A percentile compares a stretch with the other conserved stretches of the same genome.
Conservation (phyloP, 2,888 invertebrate genomes). For the Macrophya alboannulata region DNA sequence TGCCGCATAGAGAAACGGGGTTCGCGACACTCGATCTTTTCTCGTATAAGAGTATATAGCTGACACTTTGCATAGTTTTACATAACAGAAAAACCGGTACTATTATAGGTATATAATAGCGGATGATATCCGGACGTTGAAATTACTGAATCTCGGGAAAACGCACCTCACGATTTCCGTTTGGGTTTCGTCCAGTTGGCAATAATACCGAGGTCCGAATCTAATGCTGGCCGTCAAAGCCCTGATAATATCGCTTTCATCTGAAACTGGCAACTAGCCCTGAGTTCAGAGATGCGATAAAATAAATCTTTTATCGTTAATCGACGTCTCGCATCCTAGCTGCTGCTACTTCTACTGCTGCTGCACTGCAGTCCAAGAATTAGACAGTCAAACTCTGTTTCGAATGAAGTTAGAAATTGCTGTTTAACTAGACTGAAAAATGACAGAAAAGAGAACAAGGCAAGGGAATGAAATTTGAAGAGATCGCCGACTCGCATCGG, state of each 20-base stretch:
- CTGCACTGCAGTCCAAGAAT: slow-evolving; percentile 11
- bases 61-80: slow-evolving; percentile 49
- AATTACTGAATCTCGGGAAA: background rate
- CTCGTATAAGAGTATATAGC: background rate
- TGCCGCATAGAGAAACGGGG: slow-evolving; percentile 44
- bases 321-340: background rate
- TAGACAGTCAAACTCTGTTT: background rate
- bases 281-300: background rate
- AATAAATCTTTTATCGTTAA: slow-evolving; percentile 24
- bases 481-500: background rate
- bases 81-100: slow-evolving; percentile 43
- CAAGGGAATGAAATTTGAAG: background rate
- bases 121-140: slow-evolving; percentile 31
- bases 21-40: slow-evolving; percentile 37
- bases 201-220: background rate
- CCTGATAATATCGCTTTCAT: slow-evolving; percentile 2
- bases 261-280: slow-evolving; percentile 3
- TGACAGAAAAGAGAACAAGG: background rate
- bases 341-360: background rate
- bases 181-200: slow-evolving; percentile 44
- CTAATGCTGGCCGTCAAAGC: background rate
- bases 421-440: background rate
- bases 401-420: background rate
- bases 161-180: slow-evolving; percentile 42
- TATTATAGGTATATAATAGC: background rate